These are phyloP conservation scores for Pristionchus exspectatus DNA, from an alignment of 2,888 invertebrate genomes.

Conservation along the genomic window DNA sequence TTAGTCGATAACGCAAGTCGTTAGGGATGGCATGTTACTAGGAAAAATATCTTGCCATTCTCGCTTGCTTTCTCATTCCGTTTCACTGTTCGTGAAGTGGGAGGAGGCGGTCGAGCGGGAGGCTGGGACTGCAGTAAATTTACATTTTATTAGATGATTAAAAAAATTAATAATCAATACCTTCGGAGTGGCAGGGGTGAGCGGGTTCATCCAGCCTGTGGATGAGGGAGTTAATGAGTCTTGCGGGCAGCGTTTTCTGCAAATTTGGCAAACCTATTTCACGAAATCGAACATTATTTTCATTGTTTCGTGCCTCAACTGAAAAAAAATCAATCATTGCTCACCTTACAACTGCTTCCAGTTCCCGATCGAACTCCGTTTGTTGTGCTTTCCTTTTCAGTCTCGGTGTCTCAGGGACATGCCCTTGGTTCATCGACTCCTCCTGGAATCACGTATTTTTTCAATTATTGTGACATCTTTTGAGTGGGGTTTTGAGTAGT, in stretches of 20 bases:
- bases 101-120: neutral
- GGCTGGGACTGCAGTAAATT: neutral
- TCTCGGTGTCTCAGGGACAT: neutral
- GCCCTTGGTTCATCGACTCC: neutral
- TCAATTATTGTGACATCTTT: neutral
- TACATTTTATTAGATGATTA: neutral
- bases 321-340: neutral
- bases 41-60: neutral
- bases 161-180: neutral
- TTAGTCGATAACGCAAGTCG: no score
- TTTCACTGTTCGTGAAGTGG: neutral
- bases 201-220: neutral
- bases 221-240: neutral
- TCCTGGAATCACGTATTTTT: neutral
- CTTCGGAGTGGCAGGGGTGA: neutral
- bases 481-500: no score
- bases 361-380: conserved; percentile 41
- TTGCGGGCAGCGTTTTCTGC: neutral
- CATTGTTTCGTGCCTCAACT: no score
- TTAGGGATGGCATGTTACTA: no score
- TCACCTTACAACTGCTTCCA: conserved; percentile 41
- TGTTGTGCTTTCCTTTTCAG: neutral
- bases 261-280: neutral
- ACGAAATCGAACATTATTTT: neutral
- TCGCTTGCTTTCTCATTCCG: neutral